Base-by-base conservation (phyloP, 2,797 vertebrate species). In the Ctenosaura bakeri region DNA sequence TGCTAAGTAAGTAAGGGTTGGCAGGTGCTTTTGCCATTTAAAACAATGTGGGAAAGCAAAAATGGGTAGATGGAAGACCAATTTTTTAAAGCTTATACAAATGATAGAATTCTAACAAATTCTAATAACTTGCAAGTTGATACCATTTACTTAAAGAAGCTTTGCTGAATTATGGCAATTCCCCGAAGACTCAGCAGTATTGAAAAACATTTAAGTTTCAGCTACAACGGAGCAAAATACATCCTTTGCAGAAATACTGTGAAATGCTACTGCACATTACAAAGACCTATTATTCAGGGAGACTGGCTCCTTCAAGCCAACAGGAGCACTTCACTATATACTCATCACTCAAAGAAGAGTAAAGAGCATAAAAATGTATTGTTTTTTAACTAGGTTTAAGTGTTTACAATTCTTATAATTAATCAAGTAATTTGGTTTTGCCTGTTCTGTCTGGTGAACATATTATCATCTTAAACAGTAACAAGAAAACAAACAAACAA, bases 131-230 rank as follows among this genome's bases (percentile, higher is more conserved):
- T 94, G 35, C 74, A 52, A 46, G 14, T 90, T 64, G 92, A 26
- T 93, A 12, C n/a, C 94, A 69, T 14, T 87, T 87, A 86, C 5
- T 8, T 52, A 0, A 0, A 13, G 90, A n/a, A 86, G 1, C 66
- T 95, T 93, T 96, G 91, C 90, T 94, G 82, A 83, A 83, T 88
- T 94, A 94, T 54, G 83, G 91, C 88, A 78, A 4, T 2, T 38
- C n/a, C n/a, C 42, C 52, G 38, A 93, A 90, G 73, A 83, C 74
- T 85, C 42, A 83, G 74, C 26, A 88, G 50, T 79, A 86, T 90
- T 90, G 82, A 92, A 10, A 73, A 93, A 69, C 62, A 88, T 88
- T 69, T 81, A 91, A 69, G 86, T 92, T 81, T 0, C 85, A 56
- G 74, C n/a, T 91, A 24, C 62, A 35, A 2, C 46, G 78, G 59